Conservation (phyloP, 2,113 vertebrate genomes). For the Odocoileus virginianus region DNA sequence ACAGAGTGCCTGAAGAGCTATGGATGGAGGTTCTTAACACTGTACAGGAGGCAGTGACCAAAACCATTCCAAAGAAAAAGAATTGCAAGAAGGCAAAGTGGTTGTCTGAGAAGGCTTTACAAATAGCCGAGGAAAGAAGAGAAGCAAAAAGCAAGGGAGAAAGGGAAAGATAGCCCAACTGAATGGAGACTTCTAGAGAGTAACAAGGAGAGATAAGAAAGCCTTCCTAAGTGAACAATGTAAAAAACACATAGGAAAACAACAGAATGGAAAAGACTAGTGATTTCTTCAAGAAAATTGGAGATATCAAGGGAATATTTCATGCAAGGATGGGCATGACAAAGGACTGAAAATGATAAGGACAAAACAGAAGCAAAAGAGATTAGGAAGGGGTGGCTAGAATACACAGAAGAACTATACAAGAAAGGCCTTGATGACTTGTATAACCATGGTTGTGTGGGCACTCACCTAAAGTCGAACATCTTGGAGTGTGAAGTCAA, state of each 20-base stretch:
- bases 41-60: neutral
- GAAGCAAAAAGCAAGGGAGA: neutral
- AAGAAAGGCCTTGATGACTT: neutral
- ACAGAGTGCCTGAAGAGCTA: neutral
- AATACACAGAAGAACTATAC: neutral
- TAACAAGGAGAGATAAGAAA: neutral
- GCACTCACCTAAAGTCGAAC: neutral
- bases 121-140: neutral
- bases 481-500: neutral
- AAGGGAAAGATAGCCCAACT: neutral
- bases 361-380: neutral
- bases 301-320: neutral
- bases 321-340: neutral
- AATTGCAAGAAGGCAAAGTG: neutral
- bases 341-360: neutral
- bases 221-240: neutral
- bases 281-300: neutral
- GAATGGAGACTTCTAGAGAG: neutral
- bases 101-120: neutral
- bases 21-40: neutral
- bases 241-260: neutral
- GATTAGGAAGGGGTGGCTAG: neutral
- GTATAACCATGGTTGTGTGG: neutral
- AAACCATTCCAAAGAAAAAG: neutral
- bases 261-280: neutral